phyloP scores from a whole-genome alignment of 2,888 invertebrate species.

The Trileptium ribeirensis region DNA sequence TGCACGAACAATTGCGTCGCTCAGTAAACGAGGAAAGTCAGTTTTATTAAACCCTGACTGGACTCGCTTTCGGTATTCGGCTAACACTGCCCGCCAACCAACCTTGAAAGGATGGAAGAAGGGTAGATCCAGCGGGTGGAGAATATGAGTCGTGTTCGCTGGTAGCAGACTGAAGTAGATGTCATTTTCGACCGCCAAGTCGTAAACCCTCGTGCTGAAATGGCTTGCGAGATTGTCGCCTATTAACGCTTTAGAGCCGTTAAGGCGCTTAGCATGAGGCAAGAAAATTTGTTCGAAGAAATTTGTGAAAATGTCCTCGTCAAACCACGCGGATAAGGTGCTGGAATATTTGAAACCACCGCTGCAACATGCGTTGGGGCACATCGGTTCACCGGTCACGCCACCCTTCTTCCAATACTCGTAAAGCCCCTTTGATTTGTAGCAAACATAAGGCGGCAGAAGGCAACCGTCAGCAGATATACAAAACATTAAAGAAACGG shows the following conservation, averaged over 20 bases:
- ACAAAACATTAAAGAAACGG: neutral
- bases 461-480: neutral
- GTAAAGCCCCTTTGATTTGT: neutral
- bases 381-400: no score
- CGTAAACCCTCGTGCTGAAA: neutral
- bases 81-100: no score
- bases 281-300: neutral
- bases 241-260: neutral
- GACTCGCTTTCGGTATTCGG: no score
- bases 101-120: no score
- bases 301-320: neutral
- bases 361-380: no score
- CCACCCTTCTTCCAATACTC: neutral
- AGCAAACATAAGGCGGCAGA: neutral
- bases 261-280: neutral
- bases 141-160: no score
- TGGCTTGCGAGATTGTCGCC: neutral
- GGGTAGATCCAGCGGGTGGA: no score
- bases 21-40: neutral
- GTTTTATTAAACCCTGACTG: neutral
- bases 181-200: neutral
- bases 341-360: no score
- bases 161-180: no score
- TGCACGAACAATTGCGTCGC: no score
- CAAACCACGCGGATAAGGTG: neutral